Conservation (phyloP, 2,888 invertebrate species). For the Zaprionus obscuricornis region DNA sequence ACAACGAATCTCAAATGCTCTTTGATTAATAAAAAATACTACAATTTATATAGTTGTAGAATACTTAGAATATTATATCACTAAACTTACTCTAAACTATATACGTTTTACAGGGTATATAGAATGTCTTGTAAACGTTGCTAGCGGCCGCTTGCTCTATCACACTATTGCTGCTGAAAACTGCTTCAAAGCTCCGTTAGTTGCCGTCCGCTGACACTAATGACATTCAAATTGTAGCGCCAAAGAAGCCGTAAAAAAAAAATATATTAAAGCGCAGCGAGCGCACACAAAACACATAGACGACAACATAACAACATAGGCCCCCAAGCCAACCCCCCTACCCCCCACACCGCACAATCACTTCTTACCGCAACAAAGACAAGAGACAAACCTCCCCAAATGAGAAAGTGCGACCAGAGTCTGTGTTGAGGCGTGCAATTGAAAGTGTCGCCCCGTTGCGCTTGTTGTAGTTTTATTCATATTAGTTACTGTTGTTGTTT, state of each 20-base stretch:
- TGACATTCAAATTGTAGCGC: constrained; percentile 76
- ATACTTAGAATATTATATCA: too few species aligned
- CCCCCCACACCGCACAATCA: constrained; percentile 29
- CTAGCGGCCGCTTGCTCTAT: constrained; percentile 13
- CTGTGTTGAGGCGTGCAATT: constrained; percentile 70
- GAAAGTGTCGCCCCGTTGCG: constrained; percentile 66
- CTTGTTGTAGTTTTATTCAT: constrained; percentile 5
- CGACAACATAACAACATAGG: constrained; percentile 5
- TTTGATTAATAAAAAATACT: too few species aligned
- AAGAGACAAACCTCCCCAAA: constrained; percentile 13
- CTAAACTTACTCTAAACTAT: background rate
- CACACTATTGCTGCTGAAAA: constrained; percentile 22
- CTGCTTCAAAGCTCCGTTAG: constrained; percentile 60
- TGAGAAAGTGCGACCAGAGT: constrained; percentile 41
- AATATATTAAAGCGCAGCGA: constrained; percentile 49
- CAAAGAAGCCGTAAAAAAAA: constrained; percentile 67
- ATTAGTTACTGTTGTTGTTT: background rate
- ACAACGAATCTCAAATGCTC: too few species aligned
- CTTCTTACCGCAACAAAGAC: constrained; percentile 1
- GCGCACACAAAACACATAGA: background rate
- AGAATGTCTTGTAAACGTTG: constrained; percentile 13
- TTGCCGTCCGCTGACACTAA: constrained; percentile 67
- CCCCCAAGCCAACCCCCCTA: constrained; percentile 7
- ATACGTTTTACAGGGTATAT: constrained; percentile 16
- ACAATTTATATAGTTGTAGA: too few species aligned